Conservation (phyloP, 2,113 vertebrate genomes). For the Boleophthalmus pectinirostris region DNA sequence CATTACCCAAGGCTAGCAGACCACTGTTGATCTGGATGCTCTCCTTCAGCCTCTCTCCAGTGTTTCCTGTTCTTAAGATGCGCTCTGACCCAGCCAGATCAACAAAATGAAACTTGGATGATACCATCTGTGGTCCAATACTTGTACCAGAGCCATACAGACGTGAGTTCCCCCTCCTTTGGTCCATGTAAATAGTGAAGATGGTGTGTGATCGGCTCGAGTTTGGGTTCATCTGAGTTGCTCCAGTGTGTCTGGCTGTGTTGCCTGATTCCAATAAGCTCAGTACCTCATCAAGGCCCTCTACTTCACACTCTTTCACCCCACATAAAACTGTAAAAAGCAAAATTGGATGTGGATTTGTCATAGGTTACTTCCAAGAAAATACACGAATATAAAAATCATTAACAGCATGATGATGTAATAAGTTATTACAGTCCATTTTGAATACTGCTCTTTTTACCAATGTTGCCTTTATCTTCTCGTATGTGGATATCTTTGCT, state of each 20-base stretch:
- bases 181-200: constrained; percentile 93
- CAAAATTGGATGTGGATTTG: constrained; percentile 2
- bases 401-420: neutral
- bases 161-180: constrained; percentile 82
- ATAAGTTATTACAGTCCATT: neutral
- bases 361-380: constrained; percentile 7
- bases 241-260: constrained; percentile 90
- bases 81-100: constrained; percentile 94
- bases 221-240: constrained; percentile 89
- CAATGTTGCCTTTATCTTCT: constrained; percentile 94
- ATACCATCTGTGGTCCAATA: constrained; percentile 79
- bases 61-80: constrained; percentile 90
- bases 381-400: neutral
- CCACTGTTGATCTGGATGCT: constrained; percentile 97
- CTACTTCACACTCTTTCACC: constrained; percentile 93
- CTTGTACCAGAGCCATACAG: constrained; percentile 43
- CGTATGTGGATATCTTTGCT: constrained; percentile 95
- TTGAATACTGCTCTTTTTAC: constrained; percentile 69
- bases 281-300: constrained; percentile 93
- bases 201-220: constrained; percentile 96
- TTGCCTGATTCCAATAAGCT: constrained; percentile 95
- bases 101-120: constrained; percentile 97
- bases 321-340: constrained; percentile 85
- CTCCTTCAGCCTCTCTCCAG: constrained; percentile 92
- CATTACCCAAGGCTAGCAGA: constrained; percentile 92